A percentile compares a stretch with the other conserved stretches of the same genome.
Conservation (phyloP, 2,797 vertebrate species). For the Ctenopoma kingsleyae region DNA sequence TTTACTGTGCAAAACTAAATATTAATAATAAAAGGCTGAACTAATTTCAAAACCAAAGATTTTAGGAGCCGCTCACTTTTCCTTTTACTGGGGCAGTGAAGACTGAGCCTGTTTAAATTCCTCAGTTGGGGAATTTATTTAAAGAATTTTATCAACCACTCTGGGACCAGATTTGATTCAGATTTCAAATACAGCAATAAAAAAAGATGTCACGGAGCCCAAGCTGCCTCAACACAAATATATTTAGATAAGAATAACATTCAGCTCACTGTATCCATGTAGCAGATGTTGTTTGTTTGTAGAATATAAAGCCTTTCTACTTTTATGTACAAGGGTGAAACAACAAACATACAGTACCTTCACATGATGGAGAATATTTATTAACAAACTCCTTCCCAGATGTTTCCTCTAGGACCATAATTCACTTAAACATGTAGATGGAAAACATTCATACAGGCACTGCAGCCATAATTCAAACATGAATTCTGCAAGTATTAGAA, state of each 20-base stretch:
- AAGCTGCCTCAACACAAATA: constrained; percentile 43
- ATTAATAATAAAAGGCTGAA: not conserved
- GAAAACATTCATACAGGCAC: constrained; percentile 61
- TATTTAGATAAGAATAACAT: constrained; percentile 53
- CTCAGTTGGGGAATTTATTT: constrained; percentile 12
- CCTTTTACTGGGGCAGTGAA: constrained; percentile 11
- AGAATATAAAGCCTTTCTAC: constrained; percentile 19
- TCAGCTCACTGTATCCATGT: constrained; percentile 37
- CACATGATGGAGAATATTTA: constrained; percentile 47
- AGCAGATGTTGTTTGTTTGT: constrained; percentile 64
- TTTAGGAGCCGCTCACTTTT: not conserved
- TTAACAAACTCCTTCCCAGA: constrained; percentile 63
- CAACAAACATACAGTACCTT: constrained; percentile 44
- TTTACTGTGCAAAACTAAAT: too few species aligned
- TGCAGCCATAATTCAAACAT: constrained; percentile 37
- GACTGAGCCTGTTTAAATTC: constrained; percentile 23
- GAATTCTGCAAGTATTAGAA: constrained; percentile 33
- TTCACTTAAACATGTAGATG: constrained; percentile 65
- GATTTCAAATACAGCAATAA: constrained; percentile 32
- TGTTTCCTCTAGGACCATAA: constrained; percentile 60
- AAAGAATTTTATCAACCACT: constrained; percentile 18
- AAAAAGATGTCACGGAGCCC: constrained; percentile 22
- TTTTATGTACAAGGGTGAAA: constrained; percentile 17
- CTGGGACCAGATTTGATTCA: constrained; percentile 29
- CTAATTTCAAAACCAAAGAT: constrained; percentile 12